phyloP scores from a whole-genome alignment of 2,113 vertebrate species.

The Glareola pratincola region DNA sequence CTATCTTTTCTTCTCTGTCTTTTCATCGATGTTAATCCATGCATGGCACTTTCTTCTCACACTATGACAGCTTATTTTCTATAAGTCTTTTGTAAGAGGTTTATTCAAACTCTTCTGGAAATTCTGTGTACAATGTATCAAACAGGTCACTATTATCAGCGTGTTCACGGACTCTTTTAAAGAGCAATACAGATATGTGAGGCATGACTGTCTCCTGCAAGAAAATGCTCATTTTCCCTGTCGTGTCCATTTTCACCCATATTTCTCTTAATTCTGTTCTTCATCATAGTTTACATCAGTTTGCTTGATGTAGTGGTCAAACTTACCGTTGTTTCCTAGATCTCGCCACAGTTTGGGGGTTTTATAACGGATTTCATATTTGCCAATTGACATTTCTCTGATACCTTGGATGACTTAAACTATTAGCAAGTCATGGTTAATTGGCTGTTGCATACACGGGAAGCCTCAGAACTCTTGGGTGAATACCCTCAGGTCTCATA shows the following conservation, averaged over 20 bases:
- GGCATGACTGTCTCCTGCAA: neutral
- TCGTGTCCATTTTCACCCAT: neutral
- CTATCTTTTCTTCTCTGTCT: neutral
- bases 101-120: neutral
- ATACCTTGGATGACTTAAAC: neutral
- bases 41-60: neutral
- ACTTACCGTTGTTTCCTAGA: neutral
- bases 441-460: neutral
- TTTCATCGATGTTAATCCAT: neutral
- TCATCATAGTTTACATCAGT: neutral
- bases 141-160: neutral
- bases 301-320: neutral
- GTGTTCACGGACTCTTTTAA: neutral
- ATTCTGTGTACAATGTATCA: rapidly evolving
- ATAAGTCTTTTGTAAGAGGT: neutral
- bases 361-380: neutral
- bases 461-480: neutral
- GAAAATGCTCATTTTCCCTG: neutral
- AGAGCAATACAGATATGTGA: neutral
- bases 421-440: neutral
- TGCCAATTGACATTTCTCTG: neutral
- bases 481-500: neutral
- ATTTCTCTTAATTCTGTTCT: neutral
- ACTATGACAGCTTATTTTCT: neutral
- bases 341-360: rapidly evolving